Base-by-base conservation (phyloP, 2,888 invertebrate genomes). In the Drosophila mimetica region DNA sequence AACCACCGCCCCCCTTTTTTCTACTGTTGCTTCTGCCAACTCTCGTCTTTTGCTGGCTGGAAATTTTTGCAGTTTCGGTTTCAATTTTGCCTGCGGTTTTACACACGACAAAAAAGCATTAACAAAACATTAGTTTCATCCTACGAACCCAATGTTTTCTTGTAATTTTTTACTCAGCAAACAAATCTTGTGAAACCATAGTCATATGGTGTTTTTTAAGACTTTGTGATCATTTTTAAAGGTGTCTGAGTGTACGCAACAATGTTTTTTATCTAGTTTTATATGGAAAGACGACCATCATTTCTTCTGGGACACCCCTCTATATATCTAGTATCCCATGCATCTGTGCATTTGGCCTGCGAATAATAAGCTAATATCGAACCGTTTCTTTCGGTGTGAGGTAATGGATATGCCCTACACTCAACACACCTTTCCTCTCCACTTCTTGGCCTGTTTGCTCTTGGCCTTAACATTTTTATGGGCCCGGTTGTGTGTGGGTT, bases 401-500 rank as follows among this genome's bases (percentile, higher is more conserved):
- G 36, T 28, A 60, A 37, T 18, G 44, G 60, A 22, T 60, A 37
- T 22, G 36, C n/a, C 16, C 3, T 9, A 14, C 9, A 20, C 36
- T 28, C 14, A 9, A 25, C 25, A 25, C 25, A 25, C 25, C n/a
- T n/a, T 6, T 6, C 41, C 13, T 6, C 11, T 6, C 2, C n/a
- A 11, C 13, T 13, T 13, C 34, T 42, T 30, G 46, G 39, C 50
- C 44, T 52, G 47, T 41, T 53, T 52, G 22, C 36, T 54, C 25
- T 36, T 50, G 63, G 61, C 60, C 44, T 32, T 37, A 37, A 50
- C 57, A 63, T 63, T 64, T 71, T 61, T 71, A 63, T 61, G 76
- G 36, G 37, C 44, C 44, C 9, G 44, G 44, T 44, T 41, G 14
- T 53, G 66, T 39, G 39, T 37, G 54, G 71, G 57, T 78, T 82